Evolutionary conservation across 2,113 vertebrate genomes (phyloP).

Genomic region (Eclectus roratus): DNA sequence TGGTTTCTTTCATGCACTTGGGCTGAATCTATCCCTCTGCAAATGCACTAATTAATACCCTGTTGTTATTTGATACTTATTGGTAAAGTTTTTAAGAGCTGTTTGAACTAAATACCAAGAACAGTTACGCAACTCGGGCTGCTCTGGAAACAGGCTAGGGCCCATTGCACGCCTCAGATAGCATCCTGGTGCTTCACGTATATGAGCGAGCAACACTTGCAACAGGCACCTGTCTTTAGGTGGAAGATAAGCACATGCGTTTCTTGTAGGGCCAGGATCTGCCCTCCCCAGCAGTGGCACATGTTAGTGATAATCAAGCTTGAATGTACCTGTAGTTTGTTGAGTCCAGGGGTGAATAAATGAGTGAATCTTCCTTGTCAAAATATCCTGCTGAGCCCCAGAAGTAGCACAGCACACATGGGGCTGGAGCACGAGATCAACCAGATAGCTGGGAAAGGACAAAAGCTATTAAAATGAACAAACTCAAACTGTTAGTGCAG

Average conservation of each 20-base stretch:
- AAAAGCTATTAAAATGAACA: background rate
- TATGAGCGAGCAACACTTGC: background rate
- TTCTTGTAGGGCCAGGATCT: background rate
- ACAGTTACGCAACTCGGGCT: background rate
- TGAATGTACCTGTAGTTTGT: background rate
- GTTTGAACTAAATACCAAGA: constrained; percentile 2
- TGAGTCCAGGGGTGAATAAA: background rate
- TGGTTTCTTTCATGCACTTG: background rate
- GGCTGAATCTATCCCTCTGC: background rate
- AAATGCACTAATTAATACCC: background rate
- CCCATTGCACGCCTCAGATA: background rate
- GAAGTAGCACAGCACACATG: fast-evolving
- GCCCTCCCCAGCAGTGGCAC: background rate
- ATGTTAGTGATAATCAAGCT: background rate
- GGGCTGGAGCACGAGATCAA: background rate
- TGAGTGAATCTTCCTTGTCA: background rate
- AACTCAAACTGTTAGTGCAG: background rate
- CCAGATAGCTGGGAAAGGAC: background rate
- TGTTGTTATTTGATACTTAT: background rate
- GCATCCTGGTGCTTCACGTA: background rate
- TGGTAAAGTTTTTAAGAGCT: constrained; percentile 9
- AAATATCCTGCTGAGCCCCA: background rate
- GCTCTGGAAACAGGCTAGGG: background rate
- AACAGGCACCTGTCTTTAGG: background rate
- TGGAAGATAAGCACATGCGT: background rate